Evolutionary conservation across 2,888 invertebrate genomes (phyloP), one percentile per base, ranked within the genome.

Genomic region (Hirtodrosophila cameraria): DNA sequence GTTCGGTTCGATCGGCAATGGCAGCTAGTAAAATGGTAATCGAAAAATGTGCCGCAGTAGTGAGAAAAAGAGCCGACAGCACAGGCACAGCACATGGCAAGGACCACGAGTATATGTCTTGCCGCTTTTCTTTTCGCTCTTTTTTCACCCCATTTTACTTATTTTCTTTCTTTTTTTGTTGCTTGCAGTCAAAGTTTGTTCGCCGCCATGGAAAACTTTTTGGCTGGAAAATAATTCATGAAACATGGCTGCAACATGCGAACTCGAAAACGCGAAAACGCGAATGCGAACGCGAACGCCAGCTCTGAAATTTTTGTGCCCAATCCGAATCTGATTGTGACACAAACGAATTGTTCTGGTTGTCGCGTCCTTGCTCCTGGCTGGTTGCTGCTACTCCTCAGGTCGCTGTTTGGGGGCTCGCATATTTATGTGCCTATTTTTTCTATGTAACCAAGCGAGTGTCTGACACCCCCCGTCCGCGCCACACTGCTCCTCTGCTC

Each of bases 281-380:
- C 52, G 36, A 53, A 64, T 57, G 62, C 68, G 66, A 79, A 60
- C 43, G 68, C 65, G 69, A 66, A 52, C 52, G 66, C 42, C 42
- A 50, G 54, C 58, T 57, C 39, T n/a, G 18, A 85, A 79, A 88
- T 83, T 86, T 87, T 78, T 86, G 85, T 78, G 62, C 78, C 79
- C 75, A 75, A 82, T 73, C 75, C 86, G 81, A 88, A 88, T 88
- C 89, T 88, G 88, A 88, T 88, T 88, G 88, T 88, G 88, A 88
- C 88, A 88, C 78, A 88, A 88, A 88, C 84, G 88, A 88, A 88
- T 88, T 87, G 88, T 88, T 88, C 78, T 76, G 75, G 69, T 75
- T 75, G 72, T 70, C 78, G 71, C 78, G 71, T 72, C 55, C 53
- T 31, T 27, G 54, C 25, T 49, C 16, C 39, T 50, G 36, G 31